phyloP scores from a whole-genome alignment of 2,113 vertebrate genomes.

The Paratilapia polleni region DNA sequence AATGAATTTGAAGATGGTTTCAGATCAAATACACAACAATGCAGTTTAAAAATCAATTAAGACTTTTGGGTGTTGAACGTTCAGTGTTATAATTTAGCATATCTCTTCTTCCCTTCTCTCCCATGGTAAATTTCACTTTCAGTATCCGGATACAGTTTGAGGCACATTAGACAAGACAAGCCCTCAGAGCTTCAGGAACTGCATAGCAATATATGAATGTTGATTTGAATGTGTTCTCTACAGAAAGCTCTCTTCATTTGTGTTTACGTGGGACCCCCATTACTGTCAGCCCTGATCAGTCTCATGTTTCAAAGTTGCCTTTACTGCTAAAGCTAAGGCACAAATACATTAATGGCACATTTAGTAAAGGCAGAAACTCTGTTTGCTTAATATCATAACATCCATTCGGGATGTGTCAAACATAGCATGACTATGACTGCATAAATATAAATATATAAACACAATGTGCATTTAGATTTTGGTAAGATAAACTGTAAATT shows the following conservation, averaged over 20 bases:
- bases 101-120: neutral
- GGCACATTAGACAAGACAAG: neutral
- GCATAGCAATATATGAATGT: neutral
- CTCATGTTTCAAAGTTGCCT: constrained; percentile 18
- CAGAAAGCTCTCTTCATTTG: constrained; percentile 16
- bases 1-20: neutral
- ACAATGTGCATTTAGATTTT: neutral
- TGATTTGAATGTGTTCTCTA: neutral
- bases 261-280: constrained; percentile 17
- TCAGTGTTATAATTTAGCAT: neutral
- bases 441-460: neutral
- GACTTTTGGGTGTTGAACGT: neutral
- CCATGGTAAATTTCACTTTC: constrained; percentile 2
- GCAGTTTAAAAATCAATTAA: neutral
- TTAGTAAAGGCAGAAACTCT: neutral
- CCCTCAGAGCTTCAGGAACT: neutral
- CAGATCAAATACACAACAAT: neutral
- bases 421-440: neutral
- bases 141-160: constrained; percentile 6
- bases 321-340: neutral
- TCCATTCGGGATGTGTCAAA: neutral
- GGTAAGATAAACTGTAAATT: neutral
- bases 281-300: constrained; percentile 40
- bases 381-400: neutral
- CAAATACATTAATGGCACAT: neutral